A percentile compares a stretch with the other conserved stretches of the same genome.
Evolutionary conservation across 2,113 vertebrate genomes (phyloP).

Genomic region (Lanius ludovicianus): DNA sequence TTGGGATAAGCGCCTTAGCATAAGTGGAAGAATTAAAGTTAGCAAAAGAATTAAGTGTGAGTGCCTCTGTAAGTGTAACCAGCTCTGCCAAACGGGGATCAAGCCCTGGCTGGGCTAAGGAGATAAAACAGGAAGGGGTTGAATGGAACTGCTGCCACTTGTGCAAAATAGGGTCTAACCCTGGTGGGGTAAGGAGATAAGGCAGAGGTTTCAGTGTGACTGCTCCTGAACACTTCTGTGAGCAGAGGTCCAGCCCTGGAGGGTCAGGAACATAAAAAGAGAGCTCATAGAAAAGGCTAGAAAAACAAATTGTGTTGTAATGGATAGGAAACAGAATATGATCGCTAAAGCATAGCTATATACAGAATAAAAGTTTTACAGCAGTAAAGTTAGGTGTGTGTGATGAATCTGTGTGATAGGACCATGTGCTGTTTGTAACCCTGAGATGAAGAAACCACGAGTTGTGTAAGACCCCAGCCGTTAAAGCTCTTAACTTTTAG

Average conservation of each 20-base stretch:
- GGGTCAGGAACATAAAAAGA: not conserved
- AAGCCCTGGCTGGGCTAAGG: rapidly evolving
- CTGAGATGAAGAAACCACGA: not conserved
- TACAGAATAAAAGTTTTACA: rapidly evolving
- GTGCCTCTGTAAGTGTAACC: rapidly evolving
- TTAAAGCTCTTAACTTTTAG: not conserved
- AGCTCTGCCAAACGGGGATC: not conserved
- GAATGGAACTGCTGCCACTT: not conserved
- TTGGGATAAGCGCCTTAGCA: rapidly evolving
- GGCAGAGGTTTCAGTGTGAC: rapidly evolving
- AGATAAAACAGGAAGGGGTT: not conserved
- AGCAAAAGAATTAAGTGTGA: not conserved
- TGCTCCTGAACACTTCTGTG: not conserved
- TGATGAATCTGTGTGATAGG: rapidly evolving
- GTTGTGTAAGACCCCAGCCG: not conserved
- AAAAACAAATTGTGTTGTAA: not conserved
- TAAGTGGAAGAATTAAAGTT: not conserved
- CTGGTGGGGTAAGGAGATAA: too few species aligned
- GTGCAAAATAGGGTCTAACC: not conserved
- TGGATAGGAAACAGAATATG: not conserved
- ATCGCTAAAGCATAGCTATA: not conserved
- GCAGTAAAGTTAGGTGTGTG: not conserved
- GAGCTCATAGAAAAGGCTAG: not conserved
- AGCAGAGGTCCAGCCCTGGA: not conserved
- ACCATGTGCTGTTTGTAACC: rapidly evolving